Conservation (phyloP, 2,888 invertebrate species). For the Conus canariensis region DNA sequence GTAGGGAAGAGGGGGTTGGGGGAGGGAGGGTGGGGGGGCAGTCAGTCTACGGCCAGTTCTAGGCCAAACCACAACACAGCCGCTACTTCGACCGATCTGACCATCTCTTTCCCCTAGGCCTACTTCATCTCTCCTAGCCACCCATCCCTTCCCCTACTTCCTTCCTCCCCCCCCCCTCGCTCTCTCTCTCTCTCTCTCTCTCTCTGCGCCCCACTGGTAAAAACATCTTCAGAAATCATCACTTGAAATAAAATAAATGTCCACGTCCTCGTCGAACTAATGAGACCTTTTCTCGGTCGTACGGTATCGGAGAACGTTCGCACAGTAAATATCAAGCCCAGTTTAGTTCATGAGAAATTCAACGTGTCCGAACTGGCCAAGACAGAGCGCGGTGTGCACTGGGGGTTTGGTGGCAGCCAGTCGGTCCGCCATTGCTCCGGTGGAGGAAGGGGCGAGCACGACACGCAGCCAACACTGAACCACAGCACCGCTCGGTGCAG, state of each 20-base stretch:
- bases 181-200: too few species aligned
- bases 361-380: slow-evolving; percentile 1
- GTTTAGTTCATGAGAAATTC: background rate
- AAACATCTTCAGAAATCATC: background rate
- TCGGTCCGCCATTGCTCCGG: slow-evolving; percentile 10
- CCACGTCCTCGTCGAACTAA: too few species aligned
- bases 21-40: too few species aligned
- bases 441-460: background rate
- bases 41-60: too few species aligned
- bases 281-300: too few species aligned
- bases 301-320: background rate
- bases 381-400: background rate
- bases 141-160: background rate
- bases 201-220: too few species aligned
- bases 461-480: background rate
- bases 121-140: background rate
- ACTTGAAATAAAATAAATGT: too few species aligned
- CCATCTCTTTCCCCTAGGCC: too few species aligned
- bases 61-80: too few species aligned
- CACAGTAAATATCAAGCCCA: background rate
- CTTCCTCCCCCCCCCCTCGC: too few species aligned
- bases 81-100: too few species aligned
- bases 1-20: too few species aligned
- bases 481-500: background rate
- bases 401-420: background rate